Evolutionary conservation across 2,888 invertebrate genomes (phyloP), one percentile per base, ranked within the genome.

Genomic region (Pandemis corylana): DNA sequence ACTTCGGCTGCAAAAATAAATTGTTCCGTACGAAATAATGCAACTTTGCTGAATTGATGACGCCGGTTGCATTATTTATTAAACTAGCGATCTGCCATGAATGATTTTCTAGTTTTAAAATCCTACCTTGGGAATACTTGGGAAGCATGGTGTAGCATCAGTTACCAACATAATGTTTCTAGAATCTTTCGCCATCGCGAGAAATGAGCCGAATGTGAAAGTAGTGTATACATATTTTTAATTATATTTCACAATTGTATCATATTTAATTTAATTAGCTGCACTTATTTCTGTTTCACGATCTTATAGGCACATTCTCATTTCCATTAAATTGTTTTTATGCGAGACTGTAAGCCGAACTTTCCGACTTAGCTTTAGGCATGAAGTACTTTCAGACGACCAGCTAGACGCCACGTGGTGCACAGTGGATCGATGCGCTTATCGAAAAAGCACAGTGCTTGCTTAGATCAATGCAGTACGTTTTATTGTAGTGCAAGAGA

Each of bases 311-410:
- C 20, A 20, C 28, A 15, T 59, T 36, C 36, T 49, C 28, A 36
- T 36, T 46, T 59, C 7, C 59, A 61, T 28, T 41, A 41, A 53
- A 41, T 53, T 67, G 41, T 10, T 51, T 51, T n/a, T 12, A 28
- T 13, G 15, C 44, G 7, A 41, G 2, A 15, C 4, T 13, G 49
- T 49, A 49, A 46, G 49, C 13, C 6, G 46, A 46, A 20, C 13
- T 49, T 51, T 7, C 7, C n/a, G 65, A 28, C 49, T 46, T 42
- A 15, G 53, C 5, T 51, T 36, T 49, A 49, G 49, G 13, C 13
- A 49, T n/a, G n/a, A n/a, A 49, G n/a, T 51, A 51, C 20, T 44
- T 44, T 44, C 59, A 68, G 59, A 68, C 68, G 68, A 59, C 28
- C 59, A 44, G 44, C 46, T 44, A 28, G 28, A 44, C 44, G 59